phyloP scores from a whole-genome alignment of 53 echinoderm and acorn worm species.

The Echinometra lucunter region DNA sequence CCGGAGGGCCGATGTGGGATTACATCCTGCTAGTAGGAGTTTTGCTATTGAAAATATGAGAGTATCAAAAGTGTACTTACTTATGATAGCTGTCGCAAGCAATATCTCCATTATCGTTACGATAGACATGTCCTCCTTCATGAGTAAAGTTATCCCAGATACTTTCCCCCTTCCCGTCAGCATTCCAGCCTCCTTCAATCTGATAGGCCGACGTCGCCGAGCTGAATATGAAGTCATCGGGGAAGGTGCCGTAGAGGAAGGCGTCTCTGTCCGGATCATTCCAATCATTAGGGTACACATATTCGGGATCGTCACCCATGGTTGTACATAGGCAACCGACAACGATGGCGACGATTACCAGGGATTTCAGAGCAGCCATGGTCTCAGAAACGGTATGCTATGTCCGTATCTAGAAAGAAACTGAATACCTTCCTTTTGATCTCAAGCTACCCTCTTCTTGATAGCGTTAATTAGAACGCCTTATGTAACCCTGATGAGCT shows the following conservation, averaged over 20 bases:
- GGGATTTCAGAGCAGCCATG: not conserved
- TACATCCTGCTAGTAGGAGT: not conserved
- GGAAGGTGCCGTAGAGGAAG: constrained; percentile 80
- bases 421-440: not conserved
- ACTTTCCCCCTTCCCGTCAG: constrained; percentile 75
- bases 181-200: constrained; percentile 87
- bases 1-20: not conserved
- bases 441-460: not conserved
- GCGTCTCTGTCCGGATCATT: constrained; percentile 85
- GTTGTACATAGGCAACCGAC: not conserved
- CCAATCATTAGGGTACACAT: constrained; percentile 83
- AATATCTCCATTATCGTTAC: constrained; percentile 82
- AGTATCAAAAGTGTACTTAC: constrained; percentile 47
- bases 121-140: constrained; percentile 78
- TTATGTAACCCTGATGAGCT: not conserved
- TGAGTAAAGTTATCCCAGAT: constrained; percentile 90
- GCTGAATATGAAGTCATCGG: constrained; percentile 81
- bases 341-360: not conserved
- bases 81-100: constrained; percentile 91
- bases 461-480: not conserved
- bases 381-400: not conserved
- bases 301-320: constrained; percentile 53
- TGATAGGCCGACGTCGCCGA: constrained; percentile 86
- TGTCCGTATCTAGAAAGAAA: constrained; percentile 1
- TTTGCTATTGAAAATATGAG: not conserved